These are phyloP conservation scores for Tanytarsus gracilentus DNA, from an alignment of 2,888 invertebrate species.

Conservation along the genomic window DNA sequence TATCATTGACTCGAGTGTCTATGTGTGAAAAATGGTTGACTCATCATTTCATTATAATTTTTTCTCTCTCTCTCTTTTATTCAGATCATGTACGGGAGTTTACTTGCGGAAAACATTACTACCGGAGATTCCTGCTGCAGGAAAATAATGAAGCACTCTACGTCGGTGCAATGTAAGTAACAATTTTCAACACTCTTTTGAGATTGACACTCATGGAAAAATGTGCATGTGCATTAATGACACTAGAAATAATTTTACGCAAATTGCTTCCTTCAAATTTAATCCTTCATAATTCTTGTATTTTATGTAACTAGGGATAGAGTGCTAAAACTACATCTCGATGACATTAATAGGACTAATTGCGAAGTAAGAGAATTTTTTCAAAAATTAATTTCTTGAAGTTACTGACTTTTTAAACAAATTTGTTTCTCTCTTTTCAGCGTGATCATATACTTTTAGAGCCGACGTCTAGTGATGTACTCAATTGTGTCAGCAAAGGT, in stretches of 20 bases:
- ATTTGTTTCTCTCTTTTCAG: conserved; percentile 49
- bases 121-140: conserved; percentile 85
- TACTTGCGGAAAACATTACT: conserved; percentile 81
- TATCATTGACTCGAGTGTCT: too few species aligned
- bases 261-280: neutral
- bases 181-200: neutral
- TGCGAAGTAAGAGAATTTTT: conserved; percentile 12
- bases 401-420: neutral
- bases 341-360: conserved; percentile 15
- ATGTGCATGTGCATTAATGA: neutral
- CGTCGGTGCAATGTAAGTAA: conserved; percentile 89
- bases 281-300: neutral
- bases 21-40: too few species aligned
- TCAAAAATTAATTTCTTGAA: neutral
- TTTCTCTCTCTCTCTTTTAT: too few species aligned
- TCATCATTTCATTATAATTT: too few species aligned
- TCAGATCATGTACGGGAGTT: conserved; percentile 90
- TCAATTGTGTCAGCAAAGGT: conserved; percentile 88
- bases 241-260: neutral
- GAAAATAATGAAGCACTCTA: conserved; percentile 77
- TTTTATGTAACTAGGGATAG: conserved; percentile 14
- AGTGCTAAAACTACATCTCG: conserved; percentile 16
- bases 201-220: neutral
- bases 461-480: conserved; percentile 69
- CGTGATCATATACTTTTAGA: conserved; percentile 80